Base-by-base conservation (phyloP, 2,888 invertebrate species). In the Epinotia ramella region DNA sequence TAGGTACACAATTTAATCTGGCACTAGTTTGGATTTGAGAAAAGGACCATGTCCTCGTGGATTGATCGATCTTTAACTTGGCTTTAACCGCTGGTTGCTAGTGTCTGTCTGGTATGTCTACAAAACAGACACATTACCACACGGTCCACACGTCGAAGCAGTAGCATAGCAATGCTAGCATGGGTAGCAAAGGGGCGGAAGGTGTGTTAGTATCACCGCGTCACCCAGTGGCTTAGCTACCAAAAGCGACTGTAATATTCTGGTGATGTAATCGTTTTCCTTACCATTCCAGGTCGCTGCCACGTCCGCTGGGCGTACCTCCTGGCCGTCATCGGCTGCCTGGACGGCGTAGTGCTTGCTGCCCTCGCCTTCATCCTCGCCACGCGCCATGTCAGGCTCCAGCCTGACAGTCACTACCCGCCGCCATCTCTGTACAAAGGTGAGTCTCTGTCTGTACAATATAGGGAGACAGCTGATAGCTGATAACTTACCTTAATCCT, bases 281-380 rank as follows among this genome's bases (percentile, higher is more conserved):
- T 0, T 11, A 11, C 11, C 28, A 12, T 95, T 84, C 87, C 96
- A 85, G 99, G 98, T 56, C 96, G 97, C 33, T 99, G 99, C 88
- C 97, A 97, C 78, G 96, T 99, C 73, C 96, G 98, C 84, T 98
- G 98, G 98, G 99, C 99, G 5, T 99, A 98, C 91, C 96, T 99
- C 13, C 95, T 99, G 82, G 99, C 98, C 7, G 97, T 98, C 77
- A 98, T 99, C 78, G 98, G 97, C 0, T 97, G 98, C 73, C 90
- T 97, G 81, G 98, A 98, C 89, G 98, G 98, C 71, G 94, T 97
- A 70, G 98, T 98, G 77, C 95, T 99, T 79, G 96, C 99, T 0
- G 97, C 97, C 0, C 95, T 99, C 76, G 99, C 99, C 16, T 99
- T 99, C 92, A 98, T 99, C 83, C 95, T 99, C 81, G 99, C 98